Conservation (phyloP, 2,888 invertebrate genomes). For the Acronicta leporina region DNA sequence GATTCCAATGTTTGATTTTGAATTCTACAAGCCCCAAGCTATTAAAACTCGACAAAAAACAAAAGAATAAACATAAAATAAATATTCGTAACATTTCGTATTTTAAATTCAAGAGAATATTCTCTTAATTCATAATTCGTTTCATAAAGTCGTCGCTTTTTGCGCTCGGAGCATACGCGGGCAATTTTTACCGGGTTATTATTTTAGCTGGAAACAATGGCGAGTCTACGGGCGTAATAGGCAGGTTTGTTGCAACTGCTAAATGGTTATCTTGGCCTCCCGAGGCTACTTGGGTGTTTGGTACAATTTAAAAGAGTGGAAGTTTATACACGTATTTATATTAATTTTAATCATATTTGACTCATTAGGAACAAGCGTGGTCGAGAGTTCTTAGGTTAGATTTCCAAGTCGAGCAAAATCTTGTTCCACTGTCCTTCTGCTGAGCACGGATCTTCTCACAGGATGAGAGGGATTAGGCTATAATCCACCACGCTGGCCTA, state of each 20-base stretch:
- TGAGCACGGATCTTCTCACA: no score
- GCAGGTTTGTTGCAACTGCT: conserved; percentile 83
- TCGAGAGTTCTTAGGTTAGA: no score
- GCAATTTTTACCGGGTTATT: conserved; percentile 80
- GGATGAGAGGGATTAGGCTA: no score
- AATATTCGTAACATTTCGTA: conserved; percentile 13
- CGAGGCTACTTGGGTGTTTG: conserved; percentile 67
- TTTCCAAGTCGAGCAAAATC: no score
- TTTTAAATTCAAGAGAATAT: conserved; percentile 11
- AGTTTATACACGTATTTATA: neutral
- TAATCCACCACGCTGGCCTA: no score
- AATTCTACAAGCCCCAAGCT: no score
- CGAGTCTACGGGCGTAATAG: conserved; percentile 75
- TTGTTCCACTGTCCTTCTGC: no score
- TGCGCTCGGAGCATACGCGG: conserved; percentile 49
- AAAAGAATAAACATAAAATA: neutral
- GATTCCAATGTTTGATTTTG: no score
- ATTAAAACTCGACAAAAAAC: neutral
- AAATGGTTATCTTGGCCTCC: conserved; percentile 84
- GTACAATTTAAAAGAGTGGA: conserved; percentile 51
- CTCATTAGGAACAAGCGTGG: no score
- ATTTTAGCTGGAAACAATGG: conserved; percentile 81
- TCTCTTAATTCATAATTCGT: conserved; percentile 35
- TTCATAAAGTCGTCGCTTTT: conserved; percentile 27
- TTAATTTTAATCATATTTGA: neutral